phyloP scores from a whole-genome alignment of 2,797 vertebrate species.

The Menidia menidia region DNA sequence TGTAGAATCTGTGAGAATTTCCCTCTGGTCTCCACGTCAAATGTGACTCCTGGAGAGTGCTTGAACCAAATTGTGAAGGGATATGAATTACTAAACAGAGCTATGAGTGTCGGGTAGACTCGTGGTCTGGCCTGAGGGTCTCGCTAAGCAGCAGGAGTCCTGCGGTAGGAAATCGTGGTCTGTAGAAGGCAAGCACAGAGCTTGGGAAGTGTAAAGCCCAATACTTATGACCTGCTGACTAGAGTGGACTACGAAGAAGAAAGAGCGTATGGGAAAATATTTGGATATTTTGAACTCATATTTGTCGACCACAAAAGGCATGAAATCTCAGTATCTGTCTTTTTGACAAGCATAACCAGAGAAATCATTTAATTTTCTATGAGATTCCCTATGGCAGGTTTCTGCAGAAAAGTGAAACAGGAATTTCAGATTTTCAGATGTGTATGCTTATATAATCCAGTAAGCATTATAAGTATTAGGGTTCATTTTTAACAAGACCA shows the following conservation, averaged over 20 bases:
- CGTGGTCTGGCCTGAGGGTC: constrained; percentile 63
- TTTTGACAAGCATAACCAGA: constrained; percentile 41
- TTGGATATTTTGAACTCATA: constrained; percentile 67
- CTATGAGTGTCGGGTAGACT: constrained; percentile 61
- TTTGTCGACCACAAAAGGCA: constrained; percentile 62
- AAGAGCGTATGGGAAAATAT: constrained; percentile 73
- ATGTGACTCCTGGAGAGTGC: constrained; percentile 60
- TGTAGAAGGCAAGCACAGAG: constrained; percentile 51
- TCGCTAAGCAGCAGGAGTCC: constrained; percentile 57
- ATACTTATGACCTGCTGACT: constrained; percentile 68
- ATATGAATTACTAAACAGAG: constrained; percentile 66
- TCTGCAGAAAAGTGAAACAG: constrained; percentile 15
- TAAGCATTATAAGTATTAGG: no score
- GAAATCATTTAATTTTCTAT: constrained; percentile 53
- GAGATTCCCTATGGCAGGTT: constrained; percentile 27
- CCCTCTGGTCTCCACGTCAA: constrained; percentile 48
- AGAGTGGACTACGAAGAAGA: constrained; percentile 52
- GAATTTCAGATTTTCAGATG: neutral
- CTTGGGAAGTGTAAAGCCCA: constrained; percentile 70
- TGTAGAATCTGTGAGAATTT: constrained; percentile 59
- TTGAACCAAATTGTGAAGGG: constrained; percentile 50
- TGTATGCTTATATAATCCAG: no score
- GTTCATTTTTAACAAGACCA: no score
- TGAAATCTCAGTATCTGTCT: constrained; percentile 55
- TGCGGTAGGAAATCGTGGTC: constrained; percentile 77